Evolutionary conservation across 1,140 invertebrate genomes (phyloP).

Genomic region (Pachyrhynchus sulphureomaculatus): DNA sequence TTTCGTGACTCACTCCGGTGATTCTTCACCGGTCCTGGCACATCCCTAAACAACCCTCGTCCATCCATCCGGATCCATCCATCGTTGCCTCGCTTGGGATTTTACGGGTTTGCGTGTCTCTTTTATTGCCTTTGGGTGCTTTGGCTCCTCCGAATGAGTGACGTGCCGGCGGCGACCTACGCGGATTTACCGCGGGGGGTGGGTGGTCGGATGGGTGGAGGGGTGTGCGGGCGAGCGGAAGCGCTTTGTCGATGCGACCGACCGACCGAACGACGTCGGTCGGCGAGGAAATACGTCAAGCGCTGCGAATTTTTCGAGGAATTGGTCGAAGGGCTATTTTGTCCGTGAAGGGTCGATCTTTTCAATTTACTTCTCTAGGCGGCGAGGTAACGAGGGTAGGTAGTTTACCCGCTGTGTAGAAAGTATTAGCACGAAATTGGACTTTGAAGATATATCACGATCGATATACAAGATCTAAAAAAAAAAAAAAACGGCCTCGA

Average conservation of each 20-base stretch:
- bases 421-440: too few species aligned
- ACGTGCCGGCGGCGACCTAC: conserved; percentile 13
- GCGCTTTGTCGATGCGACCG: conserved; percentile 1
- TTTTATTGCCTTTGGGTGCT: conserved; percentile 19
- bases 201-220: background rate
- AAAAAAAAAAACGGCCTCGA: too few species aligned
- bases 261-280: background rate
- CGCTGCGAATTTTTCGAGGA: conserved; percentile 9
- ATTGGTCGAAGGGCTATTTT: background rate
- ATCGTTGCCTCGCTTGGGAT: conserved; percentile 5
- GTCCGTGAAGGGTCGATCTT: conserved; percentile 1
- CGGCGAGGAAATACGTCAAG: background rate
- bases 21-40: background rate
- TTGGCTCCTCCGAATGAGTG: conserved; percentile 17
- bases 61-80: background rate
- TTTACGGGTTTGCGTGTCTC: conserved; percentile 21
- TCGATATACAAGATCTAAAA: too few species aligned
- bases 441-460: too few species aligned
- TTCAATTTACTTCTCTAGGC: conserved; percentile 2
- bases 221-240: background rate
- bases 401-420: background rate
- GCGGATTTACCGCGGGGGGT: conserved; percentile 22
- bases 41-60: conserved; percentile 1
- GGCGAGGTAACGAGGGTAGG: conserved; percentile 3
- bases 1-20: background rate